A percentile compares a stretch with the other conserved stretches of the same genome.
Conservation (phyloP, 1,140 invertebrate genomes). For the Aradophagus sp. region DNA sequence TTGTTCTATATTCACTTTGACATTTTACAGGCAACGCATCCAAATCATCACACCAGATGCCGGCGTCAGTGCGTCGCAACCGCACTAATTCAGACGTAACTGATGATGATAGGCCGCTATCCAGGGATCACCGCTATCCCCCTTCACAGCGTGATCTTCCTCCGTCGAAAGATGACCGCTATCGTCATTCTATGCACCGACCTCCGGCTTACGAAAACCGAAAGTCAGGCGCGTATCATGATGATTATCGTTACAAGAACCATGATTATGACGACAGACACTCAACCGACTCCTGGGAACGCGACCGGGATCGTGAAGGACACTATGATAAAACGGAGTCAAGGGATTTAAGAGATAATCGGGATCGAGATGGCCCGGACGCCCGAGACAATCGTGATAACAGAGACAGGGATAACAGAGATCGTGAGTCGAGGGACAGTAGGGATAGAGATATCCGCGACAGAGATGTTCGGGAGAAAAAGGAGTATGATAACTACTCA, state of each 20-base stretch:
- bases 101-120: conserved; percentile 65
- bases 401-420: conserved; percentile 38
- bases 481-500: conserved; percentile 69
- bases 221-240: conserved; percentile 67
- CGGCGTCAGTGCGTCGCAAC: conserved; percentile 62
- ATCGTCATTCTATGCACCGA: conserved; percentile 63
- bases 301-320: conserved; percentile 64
- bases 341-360: conserved; percentile 58
- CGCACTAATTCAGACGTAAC: conserved; percentile 69
- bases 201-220: conserved; percentile 61
- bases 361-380: conserved; percentile 60
- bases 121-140: conserved; percentile 37
- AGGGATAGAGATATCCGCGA: conserved; percentile 55
- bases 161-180: conserved; percentile 63
- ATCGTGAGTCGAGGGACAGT: conserved; percentile 18
- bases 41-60: conserved; percentile 63
- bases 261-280: conserved; percentile 71
- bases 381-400: conserved; percentile 50
- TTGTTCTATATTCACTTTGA: too few species aligned
- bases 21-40: conserved; percentile 58
- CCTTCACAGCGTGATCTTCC: conserved; percentile 62
- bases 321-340: conserved; percentile 67
- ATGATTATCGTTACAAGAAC: conserved; percentile 70
- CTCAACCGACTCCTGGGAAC: conserved; percentile 65
- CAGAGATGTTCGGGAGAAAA: conserved; percentile 65